Evolutionary conservation across 1,140 invertebrate genomes (phyloP).

Genomic region (Pseudomyrmex sp.): DNA sequence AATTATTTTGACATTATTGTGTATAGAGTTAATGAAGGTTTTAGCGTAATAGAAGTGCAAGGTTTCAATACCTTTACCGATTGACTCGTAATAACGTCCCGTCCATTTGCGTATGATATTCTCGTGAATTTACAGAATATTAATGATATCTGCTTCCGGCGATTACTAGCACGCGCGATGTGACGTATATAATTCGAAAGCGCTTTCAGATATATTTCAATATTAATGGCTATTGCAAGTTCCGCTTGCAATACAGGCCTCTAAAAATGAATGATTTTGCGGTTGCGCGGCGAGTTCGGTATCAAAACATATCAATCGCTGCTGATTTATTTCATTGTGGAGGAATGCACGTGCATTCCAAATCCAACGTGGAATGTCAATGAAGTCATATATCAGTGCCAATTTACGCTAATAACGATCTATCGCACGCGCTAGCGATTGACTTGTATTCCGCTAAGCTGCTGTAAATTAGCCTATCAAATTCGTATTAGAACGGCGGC

Average conservation of each 20-base stretch:
- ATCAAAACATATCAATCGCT: conserved; percentile 58
- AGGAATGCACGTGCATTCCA: conserved; percentile 34
- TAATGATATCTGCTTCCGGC: conserved; percentile 39
- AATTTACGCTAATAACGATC: conserved; percentile 55
- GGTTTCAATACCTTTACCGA: conserved; percentile 27
- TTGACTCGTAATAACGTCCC: conserved; percentile 27
- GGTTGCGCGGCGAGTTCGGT: conserved; percentile 36
- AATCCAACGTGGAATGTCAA: conserved; percentile 51
- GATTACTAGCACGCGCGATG: conserved; percentile 32
- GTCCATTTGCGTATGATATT: conserved; percentile 52
- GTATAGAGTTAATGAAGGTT: conserved; percentile 19
- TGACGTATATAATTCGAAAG: conserved; percentile 54
- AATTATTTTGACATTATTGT: neutral
- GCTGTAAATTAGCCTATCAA: conserved; percentile 62
- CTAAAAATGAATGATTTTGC: conserved; percentile 55
- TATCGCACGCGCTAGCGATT: conserved; percentile 38
- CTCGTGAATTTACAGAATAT: conserved; percentile 55
- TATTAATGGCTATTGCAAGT: conserved; percentile 54
- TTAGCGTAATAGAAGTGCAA: conserved; percentile 28
- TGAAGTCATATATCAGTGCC: conserved; percentile 58
- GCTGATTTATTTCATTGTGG: conserved; percentile 55
- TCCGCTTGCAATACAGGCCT: conserved; percentile 24
- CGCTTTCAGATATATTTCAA: conserved; percentile 60
- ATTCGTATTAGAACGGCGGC: conserved; percentile 30
- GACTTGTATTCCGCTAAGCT: conserved; percentile 62